Evolutionary conservation across 2,797 vertebrate species (phyloP).

Genomic region (Uromys caudimaculatus): DNA sequence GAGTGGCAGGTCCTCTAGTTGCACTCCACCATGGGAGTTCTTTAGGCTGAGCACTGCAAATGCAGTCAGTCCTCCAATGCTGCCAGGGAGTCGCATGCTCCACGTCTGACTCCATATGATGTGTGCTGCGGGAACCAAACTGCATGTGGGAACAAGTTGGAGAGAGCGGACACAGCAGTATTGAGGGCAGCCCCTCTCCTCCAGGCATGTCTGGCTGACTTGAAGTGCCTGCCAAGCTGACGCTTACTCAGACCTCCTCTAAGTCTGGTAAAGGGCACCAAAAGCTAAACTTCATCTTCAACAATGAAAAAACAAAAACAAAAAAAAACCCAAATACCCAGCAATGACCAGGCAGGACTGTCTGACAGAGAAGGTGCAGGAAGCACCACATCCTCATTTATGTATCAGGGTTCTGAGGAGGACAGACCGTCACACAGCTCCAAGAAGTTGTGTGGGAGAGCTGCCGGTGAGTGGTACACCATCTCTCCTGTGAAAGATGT

Average conservation of each 20-base stretch:
- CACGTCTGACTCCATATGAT: not conserved
- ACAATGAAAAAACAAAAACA: not conserved
- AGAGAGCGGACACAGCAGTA: not conserved
- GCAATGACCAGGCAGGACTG: not conserved
- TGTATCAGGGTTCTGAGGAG: not conserved
- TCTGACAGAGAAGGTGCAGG: not conserved
- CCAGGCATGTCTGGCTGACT: conserved; percentile 61
- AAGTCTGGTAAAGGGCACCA: conserved; percentile 74
- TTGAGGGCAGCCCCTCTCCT: not conserved
- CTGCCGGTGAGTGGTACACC: not conserved
- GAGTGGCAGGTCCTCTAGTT: not conserved
- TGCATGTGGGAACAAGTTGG: not conserved
- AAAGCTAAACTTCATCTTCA: conserved; percentile 78
- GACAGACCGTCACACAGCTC: too few relatives aligned
- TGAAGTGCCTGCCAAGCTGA: conserved; percentile 75
- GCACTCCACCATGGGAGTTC: not conserved
- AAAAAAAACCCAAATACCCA: not conserved
- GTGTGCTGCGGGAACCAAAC: not conserved
- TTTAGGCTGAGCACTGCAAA: not conserved
- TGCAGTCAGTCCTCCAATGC: not conserved
- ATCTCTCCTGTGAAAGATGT: not conserved
- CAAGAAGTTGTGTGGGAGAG: not conserved
- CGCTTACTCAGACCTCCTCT: conserved; percentile 59
- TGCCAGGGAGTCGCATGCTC: not conserved
- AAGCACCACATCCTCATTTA: not conserved